These are phyloP conservation scores for Halictus ligatus DNA, from an alignment of 2,888 invertebrate genomes.

Conservation along the genomic window DNA sequence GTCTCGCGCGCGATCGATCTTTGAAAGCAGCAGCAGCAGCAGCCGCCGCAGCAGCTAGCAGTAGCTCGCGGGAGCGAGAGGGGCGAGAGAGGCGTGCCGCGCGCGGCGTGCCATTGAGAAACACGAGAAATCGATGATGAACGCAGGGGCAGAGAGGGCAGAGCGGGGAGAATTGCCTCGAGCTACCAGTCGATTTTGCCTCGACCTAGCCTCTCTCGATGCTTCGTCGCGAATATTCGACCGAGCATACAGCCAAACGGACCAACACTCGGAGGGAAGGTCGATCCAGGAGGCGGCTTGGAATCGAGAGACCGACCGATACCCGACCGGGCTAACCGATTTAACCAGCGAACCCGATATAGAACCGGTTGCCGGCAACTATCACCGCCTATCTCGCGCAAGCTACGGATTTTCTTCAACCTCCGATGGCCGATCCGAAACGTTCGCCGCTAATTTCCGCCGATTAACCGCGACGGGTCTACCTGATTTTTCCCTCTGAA, in stretches of 20 bases:
- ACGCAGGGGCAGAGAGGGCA: background rate
- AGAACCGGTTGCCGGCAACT: conserved; percentile 44
- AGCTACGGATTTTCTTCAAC: conserved; percentile 29
- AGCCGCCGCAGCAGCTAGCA: background rate
- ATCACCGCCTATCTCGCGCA: conserved; percentile 20
- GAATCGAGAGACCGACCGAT: conserved; percentile 33
- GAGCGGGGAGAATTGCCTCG: conserved; percentile 5
- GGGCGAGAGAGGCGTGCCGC: conserved; percentile 5
- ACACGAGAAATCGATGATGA: conserved; percentile 18
- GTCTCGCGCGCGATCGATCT: conserved; percentile 27
- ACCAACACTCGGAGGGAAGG: conserved; percentile 11
- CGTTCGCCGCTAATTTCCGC: background rate
- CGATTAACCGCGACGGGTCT: background rate
- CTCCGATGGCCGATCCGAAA: background rate
- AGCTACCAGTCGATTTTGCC: conserved; percentile 10
- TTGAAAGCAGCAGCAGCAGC: conserved; percentile 9
- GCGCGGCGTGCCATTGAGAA: conserved; percentile 18
- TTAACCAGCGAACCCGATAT: conserved; percentile 38
- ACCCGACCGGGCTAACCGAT: conserved; percentile 28
- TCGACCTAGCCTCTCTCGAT: conserved; percentile 14
- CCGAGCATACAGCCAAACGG: background rate
- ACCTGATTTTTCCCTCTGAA: background rate
- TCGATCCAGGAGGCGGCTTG: conserved; percentile 26
- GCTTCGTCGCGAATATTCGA: conserved; percentile 27
- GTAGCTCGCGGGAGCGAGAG: conserved; percentile 10